phyloP scores from a whole-genome alignment of 2,797 vertebrate genomes.

The Xiphophorus birchmanni region DNA sequence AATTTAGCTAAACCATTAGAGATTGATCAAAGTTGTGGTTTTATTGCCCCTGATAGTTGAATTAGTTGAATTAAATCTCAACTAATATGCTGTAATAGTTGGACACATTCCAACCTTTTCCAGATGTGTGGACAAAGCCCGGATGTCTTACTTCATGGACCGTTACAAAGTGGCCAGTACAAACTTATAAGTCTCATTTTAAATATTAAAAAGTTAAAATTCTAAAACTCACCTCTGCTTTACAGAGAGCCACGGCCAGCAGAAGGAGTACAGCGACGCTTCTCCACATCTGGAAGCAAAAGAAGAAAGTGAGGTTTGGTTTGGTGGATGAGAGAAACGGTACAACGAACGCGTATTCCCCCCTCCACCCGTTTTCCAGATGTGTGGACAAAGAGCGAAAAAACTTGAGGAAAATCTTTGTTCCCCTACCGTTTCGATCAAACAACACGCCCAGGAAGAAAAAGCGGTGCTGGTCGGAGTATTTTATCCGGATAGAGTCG shows the following conservation, averaged over 20 bases:
- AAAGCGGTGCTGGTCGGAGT: conserved; percentile 25
- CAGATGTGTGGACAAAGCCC: conserved; percentile 52
- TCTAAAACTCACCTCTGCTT: conserved; percentile 77
- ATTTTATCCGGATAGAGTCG: conserved; percentile 31
- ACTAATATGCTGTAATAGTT: background rate
- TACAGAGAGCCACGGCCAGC: conserved; percentile 63
- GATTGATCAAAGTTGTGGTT: conserved; percentile 21
- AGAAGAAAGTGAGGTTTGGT: conserved; percentile 38
- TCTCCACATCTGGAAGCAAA: conserved; percentile 77
- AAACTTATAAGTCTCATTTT: background rate
- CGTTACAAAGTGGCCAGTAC: background rate
- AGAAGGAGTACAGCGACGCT: conserved; percentile 72
- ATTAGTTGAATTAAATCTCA: background rate
- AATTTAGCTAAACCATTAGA: conserved; percentile 29
- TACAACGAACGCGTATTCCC: background rate
- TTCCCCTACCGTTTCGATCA: conserved; percentile 53
- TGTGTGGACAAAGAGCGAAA: too few species aligned
- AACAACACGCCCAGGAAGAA: conserved; percentile 2
- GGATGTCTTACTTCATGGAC: background rate
- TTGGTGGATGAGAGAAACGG: background rate
- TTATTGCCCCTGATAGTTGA: background rate
- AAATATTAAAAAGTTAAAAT: background rate
- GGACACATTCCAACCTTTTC: conserved; percentile 19
- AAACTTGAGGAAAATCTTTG: conserved; percentile 31
- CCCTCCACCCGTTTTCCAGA: background rate